Evolutionary conservation across 2,888 invertebrate species (phyloP).

Genomic region (Chironomus tentans): DNA sequence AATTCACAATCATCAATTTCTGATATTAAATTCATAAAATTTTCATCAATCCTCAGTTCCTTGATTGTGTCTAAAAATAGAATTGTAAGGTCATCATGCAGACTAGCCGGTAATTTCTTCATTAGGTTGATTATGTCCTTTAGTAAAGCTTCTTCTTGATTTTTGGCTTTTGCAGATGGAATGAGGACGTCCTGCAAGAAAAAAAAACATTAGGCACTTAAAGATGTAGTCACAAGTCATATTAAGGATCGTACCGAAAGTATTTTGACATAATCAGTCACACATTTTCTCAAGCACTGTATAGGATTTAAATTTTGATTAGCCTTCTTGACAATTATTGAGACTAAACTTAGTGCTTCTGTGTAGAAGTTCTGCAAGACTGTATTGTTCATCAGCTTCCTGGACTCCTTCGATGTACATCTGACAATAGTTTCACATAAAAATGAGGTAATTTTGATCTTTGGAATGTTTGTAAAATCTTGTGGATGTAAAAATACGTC

Average conservation of each 20-base stretch:
- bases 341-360: not conserved
- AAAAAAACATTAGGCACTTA: too few species aligned
- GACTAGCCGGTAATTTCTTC: not conserved
- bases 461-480: not conserved
- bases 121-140: not conserved
- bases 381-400: conserved; percentile 35
- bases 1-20: conserved; percentile 11
- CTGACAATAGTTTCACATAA: conserved; percentile 33
- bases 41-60: not conserved
- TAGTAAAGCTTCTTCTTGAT: not conserved
- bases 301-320: not conserved
- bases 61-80: conserved; percentile 12
- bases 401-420: conserved; percentile 36
- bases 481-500: conserved; percentile 33
- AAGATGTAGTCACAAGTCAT: not conserved
- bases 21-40: too few species aligned
- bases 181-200: not conserved
- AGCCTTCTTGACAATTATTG: conserved; percentile 14
- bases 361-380: conserved; percentile 29
- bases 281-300: conserved; percentile 18
- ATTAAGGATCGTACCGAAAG: not conserved
- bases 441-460: conserved; percentile 26
- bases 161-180: not conserved
- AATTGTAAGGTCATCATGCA: not conserved
- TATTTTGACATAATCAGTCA: conserved; percentile 7